A percentile compares a stretch with the other conserved stretches of the same genome.
Conservation (phyloP, 2,797 vertebrate genomes). For the Phrynocephalus forsythii region DNA sequence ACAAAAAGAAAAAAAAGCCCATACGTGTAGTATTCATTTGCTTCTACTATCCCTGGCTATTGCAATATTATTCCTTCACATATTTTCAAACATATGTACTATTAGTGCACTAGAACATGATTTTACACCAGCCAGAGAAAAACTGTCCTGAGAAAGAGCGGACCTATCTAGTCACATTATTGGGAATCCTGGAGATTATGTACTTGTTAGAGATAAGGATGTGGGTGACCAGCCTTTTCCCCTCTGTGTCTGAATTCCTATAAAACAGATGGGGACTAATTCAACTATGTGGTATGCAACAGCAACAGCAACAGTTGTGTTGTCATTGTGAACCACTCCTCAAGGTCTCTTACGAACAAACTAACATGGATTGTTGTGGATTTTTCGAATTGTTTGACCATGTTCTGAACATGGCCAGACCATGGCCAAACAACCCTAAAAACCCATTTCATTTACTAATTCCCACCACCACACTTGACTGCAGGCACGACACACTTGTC, state of each 20-base stretch:
- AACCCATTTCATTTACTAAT: too few relatives aligned
- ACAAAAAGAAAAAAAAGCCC: not conserved
- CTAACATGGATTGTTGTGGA: not conserved
- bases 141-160: slow-evolving; percentile 1
- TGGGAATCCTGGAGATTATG: slow-evolving; percentile 6
- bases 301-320: not conserved
- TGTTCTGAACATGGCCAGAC: too few relatives aligned
- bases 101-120: not conserved
- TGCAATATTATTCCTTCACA: not conserved
- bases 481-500: too few relatives aligned
- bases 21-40: not conserved
- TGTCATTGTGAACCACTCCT: not conserved
- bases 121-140: not conserved
- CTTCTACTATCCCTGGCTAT: not conserved
- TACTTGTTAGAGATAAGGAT: not conserved
- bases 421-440: too few relatives aligned
- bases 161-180: slow-evolving; percentile 20
- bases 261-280: not conserved
- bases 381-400: too few relatives aligned
- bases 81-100: not conserved
- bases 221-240: slow-evolving; percentile 13
- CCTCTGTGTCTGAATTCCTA: slow-evolving; percentile 8
- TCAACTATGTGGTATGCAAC: not conserved
- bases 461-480: too few relatives aligned
- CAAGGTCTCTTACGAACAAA: not conserved